phyloP scores from a whole-genome alignment of 2,797 vertebrate species.

The Orestias chungarensis region DNA sequence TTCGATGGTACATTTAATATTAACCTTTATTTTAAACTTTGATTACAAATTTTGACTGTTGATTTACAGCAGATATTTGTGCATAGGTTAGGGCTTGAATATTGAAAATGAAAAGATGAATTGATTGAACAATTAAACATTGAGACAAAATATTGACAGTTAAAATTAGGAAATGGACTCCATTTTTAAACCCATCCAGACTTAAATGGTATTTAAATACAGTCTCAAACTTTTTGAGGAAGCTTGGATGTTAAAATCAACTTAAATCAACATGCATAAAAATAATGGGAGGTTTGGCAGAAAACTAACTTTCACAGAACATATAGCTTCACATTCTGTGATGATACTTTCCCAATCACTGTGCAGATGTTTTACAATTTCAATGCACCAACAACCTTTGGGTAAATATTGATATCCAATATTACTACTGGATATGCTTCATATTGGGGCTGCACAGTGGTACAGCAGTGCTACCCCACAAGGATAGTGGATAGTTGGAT shows the following conservation, averaged over 20 bases:
- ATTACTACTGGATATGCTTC: no score
- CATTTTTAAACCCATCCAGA: not conserved
- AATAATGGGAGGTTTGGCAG: not conserved
- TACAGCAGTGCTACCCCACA: no score
- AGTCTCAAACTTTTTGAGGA: not conserved
- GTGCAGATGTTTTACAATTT: not conserved
- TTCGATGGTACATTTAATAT: no score
- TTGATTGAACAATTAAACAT: not conserved
- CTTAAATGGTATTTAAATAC: not conserved
- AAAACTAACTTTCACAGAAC: not conserved
- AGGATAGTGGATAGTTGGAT: no score
- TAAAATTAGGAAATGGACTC: not conserved
- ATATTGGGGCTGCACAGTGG: no score
- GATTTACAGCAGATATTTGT: no score
- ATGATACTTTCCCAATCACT: not conserved
- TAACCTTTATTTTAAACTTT: no score
- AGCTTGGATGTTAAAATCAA: no score
- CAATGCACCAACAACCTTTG: no score
- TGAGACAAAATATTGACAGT: not conserved
- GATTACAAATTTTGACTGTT: no score
- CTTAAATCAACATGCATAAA: not conserved
- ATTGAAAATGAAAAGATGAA: not conserved
- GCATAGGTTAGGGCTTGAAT: no score
- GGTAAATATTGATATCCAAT: no score
- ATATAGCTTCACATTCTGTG: not conserved